Base-by-base conservation (phyloP, 1,140 invertebrate species). In the Scaptomyza graminum region DNA sequence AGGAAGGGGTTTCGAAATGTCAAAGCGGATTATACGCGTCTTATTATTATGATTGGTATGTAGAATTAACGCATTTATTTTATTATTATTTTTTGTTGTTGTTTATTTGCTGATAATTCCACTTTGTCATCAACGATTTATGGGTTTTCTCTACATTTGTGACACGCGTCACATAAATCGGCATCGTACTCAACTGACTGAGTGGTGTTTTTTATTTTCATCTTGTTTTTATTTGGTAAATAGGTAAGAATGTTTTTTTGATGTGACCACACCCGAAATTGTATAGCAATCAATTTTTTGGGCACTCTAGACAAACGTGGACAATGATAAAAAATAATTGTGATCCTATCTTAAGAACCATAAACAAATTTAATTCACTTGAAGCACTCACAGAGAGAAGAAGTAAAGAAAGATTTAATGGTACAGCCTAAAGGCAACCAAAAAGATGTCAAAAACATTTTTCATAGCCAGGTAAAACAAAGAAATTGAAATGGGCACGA, bases 41-140 rank as follows among this genome's bases (percentile, higher is more conserved):
- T 59, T 51, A 34, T 59, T 51, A 34, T 41, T 66, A 66, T 57
- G 68, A 71, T 54, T 59, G 52, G 54, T 65, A 59, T 71, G 47
- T 39, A 60, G 34, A 41, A 41, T 41, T 56, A 39, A 39, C 16
- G 49, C 16, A 61, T 61, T 47, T 12, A 41, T 43, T 43, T 31
- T 56, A 6, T 25, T n/a, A n/a, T n/a, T n/a, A n/a, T 39, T 22
- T 56, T 1, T 22, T 8, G 25, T 43, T 39, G 12, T 54, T 4
- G 18, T 54, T n/a, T 54, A n/a, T 22, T 34, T 50, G 55, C 71
- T 51, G 78, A 76, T 76, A 81, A 80, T 81, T 81, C 65, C 57
- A 80, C 69, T 83, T 69, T 76, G 80, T 76, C 75, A 79, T 82
- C 76, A 59, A 83, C 80, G 79, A 83, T 83, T 83, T 76, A 83